Conservation (phyloP, 2,113 vertebrate genomes). For the Toxotes jaculatrix region DNA sequence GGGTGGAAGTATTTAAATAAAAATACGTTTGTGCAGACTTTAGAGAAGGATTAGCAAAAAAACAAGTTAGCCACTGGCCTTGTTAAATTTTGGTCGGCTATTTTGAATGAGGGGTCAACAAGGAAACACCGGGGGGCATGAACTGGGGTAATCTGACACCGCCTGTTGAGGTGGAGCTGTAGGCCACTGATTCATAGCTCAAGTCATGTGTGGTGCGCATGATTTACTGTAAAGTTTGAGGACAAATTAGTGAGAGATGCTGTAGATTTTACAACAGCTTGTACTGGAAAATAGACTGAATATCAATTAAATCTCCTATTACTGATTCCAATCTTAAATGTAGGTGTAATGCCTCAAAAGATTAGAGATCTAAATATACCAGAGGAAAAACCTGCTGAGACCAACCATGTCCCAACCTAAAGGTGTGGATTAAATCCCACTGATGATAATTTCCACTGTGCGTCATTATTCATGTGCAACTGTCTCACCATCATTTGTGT, state of each 20-base stretch:
- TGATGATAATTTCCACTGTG: background rate
- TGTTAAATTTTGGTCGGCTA: background rate
- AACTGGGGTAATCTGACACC: constrained; percentile 6
- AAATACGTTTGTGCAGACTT: background rate
- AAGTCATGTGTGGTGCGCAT: background rate
- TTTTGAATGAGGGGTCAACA: background rate
- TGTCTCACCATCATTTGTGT: constrained; percentile 14
- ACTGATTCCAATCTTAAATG: background rate
- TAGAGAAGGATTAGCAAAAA: too few species aligned
- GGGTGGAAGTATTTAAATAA: background rate
- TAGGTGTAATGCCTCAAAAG: background rate
- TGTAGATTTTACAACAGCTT: background rate
- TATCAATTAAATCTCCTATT: background rate
- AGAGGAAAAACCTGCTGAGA: too few species aligned
- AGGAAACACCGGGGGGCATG: background rate
- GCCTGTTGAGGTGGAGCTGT: background rate
- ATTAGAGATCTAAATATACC: too few species aligned
- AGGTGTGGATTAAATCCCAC: background rate
- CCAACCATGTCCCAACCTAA: background rate
- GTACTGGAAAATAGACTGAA: background rate
- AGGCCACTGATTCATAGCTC: background rate
- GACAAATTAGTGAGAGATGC: background rate
- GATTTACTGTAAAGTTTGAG: constrained; percentile 5
- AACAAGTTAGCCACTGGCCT: background rate
- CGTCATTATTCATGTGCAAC: constrained; percentile 18